These are phyloP conservation scores for Zootoca vivipara DNA, from an alignment of 2,113 vertebrate genomes.

Conservation along the genomic window DNA sequence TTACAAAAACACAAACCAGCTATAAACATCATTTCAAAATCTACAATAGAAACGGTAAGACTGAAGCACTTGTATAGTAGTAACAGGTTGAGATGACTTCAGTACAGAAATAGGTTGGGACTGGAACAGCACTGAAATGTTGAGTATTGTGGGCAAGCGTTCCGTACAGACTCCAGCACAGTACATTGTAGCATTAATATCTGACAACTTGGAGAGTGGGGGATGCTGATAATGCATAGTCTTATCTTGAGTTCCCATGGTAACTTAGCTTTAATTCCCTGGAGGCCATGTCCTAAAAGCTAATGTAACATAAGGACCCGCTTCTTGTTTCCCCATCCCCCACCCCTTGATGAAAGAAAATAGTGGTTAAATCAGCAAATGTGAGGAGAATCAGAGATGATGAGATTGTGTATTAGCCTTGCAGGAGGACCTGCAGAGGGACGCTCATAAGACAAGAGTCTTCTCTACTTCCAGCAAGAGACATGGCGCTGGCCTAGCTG, in stretches of 20 bases:
- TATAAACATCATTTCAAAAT: neutral
- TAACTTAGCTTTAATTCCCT: neutral
- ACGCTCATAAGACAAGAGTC: neutral
- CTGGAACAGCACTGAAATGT: neutral
- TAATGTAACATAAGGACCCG: neutral
- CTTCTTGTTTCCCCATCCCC: neutral
- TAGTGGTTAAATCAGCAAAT: neutral
- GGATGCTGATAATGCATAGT: neutral
- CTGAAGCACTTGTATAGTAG: neutral
- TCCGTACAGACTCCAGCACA: neutral
- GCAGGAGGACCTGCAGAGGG: neutral
- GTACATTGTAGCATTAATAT: neutral
- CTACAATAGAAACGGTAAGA: neutral
- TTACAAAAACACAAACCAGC: neutral
- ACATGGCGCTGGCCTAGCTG: neutral
- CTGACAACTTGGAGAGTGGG: neutral
- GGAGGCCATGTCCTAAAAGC: neutral
- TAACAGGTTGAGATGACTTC: neutral
- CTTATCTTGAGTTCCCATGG: neutral
- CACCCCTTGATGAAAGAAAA: neutral
- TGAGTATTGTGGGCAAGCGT: neutral
- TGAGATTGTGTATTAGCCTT: neutral
- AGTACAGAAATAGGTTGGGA: neutral
- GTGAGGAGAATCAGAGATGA: neutral
- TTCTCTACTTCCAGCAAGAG: neutral